phyloP scores from a whole-genome alignment of 2,797 vertebrate species.

The Silurus lanzhouensis region DNA sequence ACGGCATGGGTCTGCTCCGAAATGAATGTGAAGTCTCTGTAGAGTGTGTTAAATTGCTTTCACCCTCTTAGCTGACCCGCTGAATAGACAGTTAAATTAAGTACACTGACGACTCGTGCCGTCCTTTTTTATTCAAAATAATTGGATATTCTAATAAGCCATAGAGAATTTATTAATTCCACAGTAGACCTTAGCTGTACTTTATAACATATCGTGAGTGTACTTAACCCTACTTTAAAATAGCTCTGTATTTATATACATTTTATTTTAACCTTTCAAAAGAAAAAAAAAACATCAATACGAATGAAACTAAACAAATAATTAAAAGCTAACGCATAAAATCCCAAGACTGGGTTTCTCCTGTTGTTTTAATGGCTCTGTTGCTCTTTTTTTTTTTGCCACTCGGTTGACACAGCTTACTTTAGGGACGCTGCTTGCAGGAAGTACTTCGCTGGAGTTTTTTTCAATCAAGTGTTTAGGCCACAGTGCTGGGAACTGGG shows the following conservation, averaged over 20 bases:
- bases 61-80: conserved; percentile 66
- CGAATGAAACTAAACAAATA: conserved; percentile 42
- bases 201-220: conserved; percentile 27
- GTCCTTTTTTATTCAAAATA: conserved; percentile 59
- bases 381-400: conserved; percentile 13
- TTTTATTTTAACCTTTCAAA: conserved; percentile 8
- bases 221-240: conserved; percentile 38
- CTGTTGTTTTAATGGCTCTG: conserved; percentile 4
- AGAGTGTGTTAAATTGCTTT: conserved; percentile 75
- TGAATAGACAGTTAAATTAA: conserved; percentile 69
- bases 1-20: conserved; percentile 63
- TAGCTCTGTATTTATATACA: conserved; percentile 7
- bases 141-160: conserved; percentile 57
- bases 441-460: conserved; percentile 32
- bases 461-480: conserved; percentile 40
- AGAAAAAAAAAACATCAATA: conserved; percentile 55
- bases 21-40: conserved; percentile 62
- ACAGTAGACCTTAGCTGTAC: conserved; percentile 29
- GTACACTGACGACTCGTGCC: conserved; percentile 60
- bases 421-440: conserved; percentile 10
- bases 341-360: neutral
- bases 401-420: conserved; percentile 28
- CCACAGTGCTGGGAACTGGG: conserved; percentile 27
- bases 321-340: neutral
- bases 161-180: conserved; percentile 52